Evolutionary conservation across 2,113 vertebrate species (phyloP).

Genomic region (Mesocricetus auratus): DNA sequence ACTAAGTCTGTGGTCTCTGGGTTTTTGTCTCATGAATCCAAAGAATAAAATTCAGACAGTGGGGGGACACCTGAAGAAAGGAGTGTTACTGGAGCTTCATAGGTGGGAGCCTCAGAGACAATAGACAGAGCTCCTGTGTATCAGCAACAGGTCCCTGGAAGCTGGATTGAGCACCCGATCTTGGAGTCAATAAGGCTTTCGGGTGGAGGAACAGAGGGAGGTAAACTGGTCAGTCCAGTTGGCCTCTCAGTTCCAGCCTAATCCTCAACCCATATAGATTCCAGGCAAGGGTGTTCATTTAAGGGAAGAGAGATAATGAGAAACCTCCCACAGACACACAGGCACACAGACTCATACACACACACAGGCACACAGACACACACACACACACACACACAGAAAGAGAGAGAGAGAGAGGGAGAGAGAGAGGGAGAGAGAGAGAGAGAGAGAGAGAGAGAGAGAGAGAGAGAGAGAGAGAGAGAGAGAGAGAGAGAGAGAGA

Average conservation of each 20-base stretch:
- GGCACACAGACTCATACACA: too few species aligned
- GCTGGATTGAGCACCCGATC: not conserved
- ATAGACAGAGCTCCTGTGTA: not conserved
- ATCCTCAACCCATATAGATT: not conserved
- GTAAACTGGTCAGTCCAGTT: not conserved
- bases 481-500: too few species aligned
- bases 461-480: too few species aligned
- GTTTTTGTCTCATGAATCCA: not conserved
- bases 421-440: too few species aligned
- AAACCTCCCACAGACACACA: not conserved
- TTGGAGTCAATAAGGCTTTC: not conserved
- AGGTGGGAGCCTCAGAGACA: not conserved
- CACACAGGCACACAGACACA: not conserved
- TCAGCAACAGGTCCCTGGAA: not conserved
- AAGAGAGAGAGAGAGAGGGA: too few species aligned
- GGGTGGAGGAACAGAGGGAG: not conserved
- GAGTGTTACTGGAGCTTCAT: not conserved
- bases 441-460: too few species aligned
- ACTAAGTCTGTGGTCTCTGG: not conserved
- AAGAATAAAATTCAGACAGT: not conserved
- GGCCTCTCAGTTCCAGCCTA: not conserved
- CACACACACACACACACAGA: not conserved
- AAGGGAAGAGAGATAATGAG: not conserved
- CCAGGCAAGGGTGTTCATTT: not conserved
- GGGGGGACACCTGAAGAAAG: not conserved